Evolutionary conservation across 2,797 vertebrate species (phyloP).

Genomic region (Halcyon smyrnensis): DNA sequence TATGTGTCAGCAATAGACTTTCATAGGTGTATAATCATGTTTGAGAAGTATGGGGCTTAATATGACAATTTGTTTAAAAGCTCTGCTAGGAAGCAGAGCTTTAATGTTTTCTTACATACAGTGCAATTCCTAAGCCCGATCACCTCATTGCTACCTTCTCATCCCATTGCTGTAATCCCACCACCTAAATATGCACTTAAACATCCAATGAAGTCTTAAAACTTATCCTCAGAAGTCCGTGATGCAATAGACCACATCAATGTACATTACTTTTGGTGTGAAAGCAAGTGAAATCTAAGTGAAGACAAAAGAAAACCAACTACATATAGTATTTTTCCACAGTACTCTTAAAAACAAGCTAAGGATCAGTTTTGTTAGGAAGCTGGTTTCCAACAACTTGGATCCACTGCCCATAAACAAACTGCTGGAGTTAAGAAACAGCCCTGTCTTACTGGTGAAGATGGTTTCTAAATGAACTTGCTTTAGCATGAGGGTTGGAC

Average conservation of each 20-base stretch:
- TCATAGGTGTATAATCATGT: not conserved
- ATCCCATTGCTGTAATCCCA: not conserved
- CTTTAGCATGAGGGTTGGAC: not conserved
- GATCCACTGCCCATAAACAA: not conserved
- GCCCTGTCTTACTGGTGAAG: not conserved
- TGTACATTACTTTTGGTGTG: not conserved
- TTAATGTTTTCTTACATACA: not conserved
- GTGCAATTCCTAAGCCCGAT: not conserved
- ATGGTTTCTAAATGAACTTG: not conserved
- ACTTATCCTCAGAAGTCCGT: not conserved
- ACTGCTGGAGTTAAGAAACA: not conserved
- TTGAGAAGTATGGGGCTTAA: not conserved
- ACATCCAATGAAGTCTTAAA: not conserved
- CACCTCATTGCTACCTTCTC: not conserved
- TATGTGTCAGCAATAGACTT: not conserved
- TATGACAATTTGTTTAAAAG: not conserved
- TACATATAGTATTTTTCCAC: not conserved
- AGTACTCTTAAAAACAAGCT: not conserved
- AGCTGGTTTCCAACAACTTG: not conserved
- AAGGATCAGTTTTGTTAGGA: not conserved
- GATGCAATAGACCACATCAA: not conserved
- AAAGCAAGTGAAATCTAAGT: not conserved
- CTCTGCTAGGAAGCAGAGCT: not conserved
- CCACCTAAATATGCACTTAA: not conserved
- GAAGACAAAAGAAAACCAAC: not conserved